Conservation (phyloP, 2,888 invertebrate species). For the Chloroclystis v-ata region DNA sequence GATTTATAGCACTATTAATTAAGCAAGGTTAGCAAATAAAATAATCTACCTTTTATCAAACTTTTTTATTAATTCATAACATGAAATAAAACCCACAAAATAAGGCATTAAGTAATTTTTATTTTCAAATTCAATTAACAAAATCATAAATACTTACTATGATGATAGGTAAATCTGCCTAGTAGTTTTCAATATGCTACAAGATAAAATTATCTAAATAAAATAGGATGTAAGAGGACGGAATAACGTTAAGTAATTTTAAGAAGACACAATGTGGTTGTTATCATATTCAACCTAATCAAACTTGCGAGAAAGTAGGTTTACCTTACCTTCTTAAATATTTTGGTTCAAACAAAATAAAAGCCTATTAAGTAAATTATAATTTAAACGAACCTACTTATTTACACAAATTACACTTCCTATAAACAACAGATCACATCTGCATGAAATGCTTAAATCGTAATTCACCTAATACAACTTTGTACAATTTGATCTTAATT, state of each 20-base stretch:
- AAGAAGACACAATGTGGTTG: conserved; percentile 3
- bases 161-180: conserved; percentile 21
- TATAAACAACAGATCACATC: conserved; percentile 36
- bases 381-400: conserved; percentile 19
- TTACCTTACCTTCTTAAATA: not conserved
- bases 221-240: conserved; percentile 21
- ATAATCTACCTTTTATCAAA: no score
- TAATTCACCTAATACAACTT: conserved; percentile 26
- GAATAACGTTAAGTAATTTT: conserved; percentile 15
- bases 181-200: conserved; percentile 20
- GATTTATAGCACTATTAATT: no score
- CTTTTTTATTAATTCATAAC: no score
- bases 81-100: conserved; percentile 27
- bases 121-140: conserved; percentile 57
- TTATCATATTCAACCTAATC: not conserved
- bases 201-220: conserved; percentile 3
- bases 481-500: conserved; percentile 35
- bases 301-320: not conserved
- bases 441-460: conserved; percentile 31
- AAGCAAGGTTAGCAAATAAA: not conserved
- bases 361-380: not conserved
- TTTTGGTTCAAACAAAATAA: conserved; percentile 7
- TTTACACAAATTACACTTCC: conserved; percentile 36
- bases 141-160: conserved; percentile 54
- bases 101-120: conserved; percentile 44